These are phyloP conservation scores for Neosilurus hyrtlii DNA, from an alignment of 2,797 vertebrate genomes.

Conservation along the genomic window DNA sequence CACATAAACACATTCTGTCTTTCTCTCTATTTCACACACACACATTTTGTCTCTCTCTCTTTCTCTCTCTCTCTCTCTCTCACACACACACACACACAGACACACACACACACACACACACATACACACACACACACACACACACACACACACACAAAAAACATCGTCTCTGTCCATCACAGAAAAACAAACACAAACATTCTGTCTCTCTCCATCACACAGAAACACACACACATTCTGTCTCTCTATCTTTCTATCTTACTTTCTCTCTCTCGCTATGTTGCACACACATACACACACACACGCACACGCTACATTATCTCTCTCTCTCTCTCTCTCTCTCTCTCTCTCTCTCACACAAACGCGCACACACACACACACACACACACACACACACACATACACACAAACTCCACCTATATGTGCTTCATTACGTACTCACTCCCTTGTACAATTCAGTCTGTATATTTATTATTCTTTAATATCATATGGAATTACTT, in stretches of 20 bases:
- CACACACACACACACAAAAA: too few species aligned
- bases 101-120: too few species aligned
- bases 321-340: neutral
- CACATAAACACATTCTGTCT: neutral
- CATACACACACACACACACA: too few species aligned
- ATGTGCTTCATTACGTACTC: neutral
- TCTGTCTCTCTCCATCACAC: too few species aligned
- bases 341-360: too few species aligned
- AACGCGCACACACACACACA: conserved; percentile 5
- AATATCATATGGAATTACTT: neutral
- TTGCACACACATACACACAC: neutral
- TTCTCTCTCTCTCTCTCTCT: too few species aligned
- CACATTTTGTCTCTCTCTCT: too few species aligned
- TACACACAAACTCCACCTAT: neutral
- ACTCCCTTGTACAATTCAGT: neutral
- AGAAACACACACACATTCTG: neutral
- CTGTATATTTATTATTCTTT: conserved; percentile 11
- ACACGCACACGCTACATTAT: too few species aligned
- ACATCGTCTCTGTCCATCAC: too few species aligned
- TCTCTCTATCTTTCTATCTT: neutral
- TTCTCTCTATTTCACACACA: neutral
- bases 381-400: neutral
- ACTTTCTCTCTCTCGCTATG: too few species aligned
- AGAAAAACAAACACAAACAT: too few species aligned
- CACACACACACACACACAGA: too few species aligned